Base-by-base conservation (phyloP, 1,140 invertebrate species). In the Aphaenogaster floridana region DNA sequence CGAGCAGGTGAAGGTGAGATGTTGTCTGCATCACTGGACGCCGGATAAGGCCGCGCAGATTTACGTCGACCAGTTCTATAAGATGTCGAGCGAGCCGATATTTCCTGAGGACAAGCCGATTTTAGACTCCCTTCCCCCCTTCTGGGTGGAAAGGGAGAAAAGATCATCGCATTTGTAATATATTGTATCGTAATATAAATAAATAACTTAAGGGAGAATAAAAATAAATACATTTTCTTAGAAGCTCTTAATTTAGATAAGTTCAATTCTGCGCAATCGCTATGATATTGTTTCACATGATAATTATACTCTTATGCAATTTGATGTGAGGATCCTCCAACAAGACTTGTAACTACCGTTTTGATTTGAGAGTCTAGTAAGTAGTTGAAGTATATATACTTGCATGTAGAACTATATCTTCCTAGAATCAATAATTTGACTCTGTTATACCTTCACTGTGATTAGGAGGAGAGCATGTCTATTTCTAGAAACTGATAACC, bases 1-100 rank as follows among this genome's bases (percentile, higher is more conserved):
- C 36, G 97, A 98, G 94, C 96, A 97, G 92, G 96, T 97, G 0
- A 96, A 96, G 81, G 96, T 98, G 0, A 95, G 97, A 89, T 98
- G 97, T 92, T 95, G 96, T 86, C 95, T 98, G 50, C 96, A 97
- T 93, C 97, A 98, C 92, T 97, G 96, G 96, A 77, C 66, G 34
- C 6, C 9, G 54, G 61, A 91, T 13, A 68, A 63, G 6, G 11
- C 78, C 0, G 7, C n/a, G 0, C 66, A 7, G n/a, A 89, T 89
- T 6, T 28, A 74, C 42, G 52, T 13, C 1, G 39, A 80, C 2
- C 52, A 91, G 39, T 92, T 88, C 86, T 93, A 84, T 66, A 63
- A 89, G 63, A 54, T 86, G 59, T 89, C 88, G 3, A 66, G 45
- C 9, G 86, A 90, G 36, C 90, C 95, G 5, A 90, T 95, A 21